Evolutionary conservation across 2,113 vertebrate genomes (phyloP).

Genomic region (Barnardius zonarius): DNA sequence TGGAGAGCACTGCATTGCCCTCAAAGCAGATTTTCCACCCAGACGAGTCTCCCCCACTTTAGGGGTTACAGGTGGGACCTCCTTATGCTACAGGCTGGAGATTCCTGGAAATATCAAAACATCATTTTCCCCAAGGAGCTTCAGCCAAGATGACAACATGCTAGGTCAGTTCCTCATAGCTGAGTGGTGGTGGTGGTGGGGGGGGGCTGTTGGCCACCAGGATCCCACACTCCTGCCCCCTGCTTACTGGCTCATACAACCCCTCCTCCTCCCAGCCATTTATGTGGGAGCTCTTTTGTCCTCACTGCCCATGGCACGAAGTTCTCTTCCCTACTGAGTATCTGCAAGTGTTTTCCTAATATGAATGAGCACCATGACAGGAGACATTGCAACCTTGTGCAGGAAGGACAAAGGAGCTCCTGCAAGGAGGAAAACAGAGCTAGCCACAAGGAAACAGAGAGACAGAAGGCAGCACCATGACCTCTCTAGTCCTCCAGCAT

Average conservation of each 20-base stretch:
- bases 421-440: neutral
- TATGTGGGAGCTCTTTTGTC: neutral
- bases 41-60: accelerated
- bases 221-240: neutral
- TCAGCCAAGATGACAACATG: neutral
- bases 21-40: neutral
- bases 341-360: neutral
- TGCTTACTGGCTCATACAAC: neutral
- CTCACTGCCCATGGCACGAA: neutral
- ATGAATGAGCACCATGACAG: neutral
- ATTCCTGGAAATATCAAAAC: neutral
- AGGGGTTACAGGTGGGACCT: neutral
- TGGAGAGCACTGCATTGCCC: neutral
- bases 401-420: neutral
- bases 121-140: neutral
- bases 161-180: neutral
- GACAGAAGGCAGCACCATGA: neutral
- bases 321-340: neutral
- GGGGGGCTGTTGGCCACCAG: neutral
- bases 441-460: neutral
- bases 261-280: neutral
- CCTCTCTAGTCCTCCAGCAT: neutral
- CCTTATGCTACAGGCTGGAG: neutral
- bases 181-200: too few relatives aligned
- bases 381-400: neutral